Evolutionary conservation across 2,888 invertebrate genomes (phyloP), one percentile per base, ranked within the genome.

Genomic region (Thymelicus acteon): DNA sequence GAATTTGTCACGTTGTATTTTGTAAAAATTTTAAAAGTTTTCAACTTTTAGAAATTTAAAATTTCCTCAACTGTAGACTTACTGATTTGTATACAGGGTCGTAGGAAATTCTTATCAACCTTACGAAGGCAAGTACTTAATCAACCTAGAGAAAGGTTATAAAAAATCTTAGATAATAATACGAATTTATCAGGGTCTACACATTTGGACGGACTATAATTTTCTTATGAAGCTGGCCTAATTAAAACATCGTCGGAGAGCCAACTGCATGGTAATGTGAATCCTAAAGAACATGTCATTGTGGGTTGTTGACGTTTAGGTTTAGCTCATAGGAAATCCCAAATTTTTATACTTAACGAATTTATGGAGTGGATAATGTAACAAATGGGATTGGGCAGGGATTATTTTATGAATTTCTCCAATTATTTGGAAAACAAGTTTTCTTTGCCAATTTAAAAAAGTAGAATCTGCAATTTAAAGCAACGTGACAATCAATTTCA

Each of bases 1-100:
- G 40, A 15, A 60, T n/a, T 15, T 52, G 70, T 64, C 64, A 70
- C 70, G 70, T 64, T 70, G 52, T 64, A 70, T 64, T 70, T 64
- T 70, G 31, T 60, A 60, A 49, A 12, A 69, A 47, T 69, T 68
- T 62, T 58, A 63, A 64, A 64, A 58, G n/a, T 63, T 67, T 19
- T 63, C 48, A 10, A 69, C 63, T 54, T 48, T 24, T 61, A 69
- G 47, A 62, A 63, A 63, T 52, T 63, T 49, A 64, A 64, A 15
- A 7, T 64, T 70, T 64, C 58, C 62, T 24, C 48, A 49, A 63
- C 63, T 63, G 69, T 69, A 70, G 63, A 64, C 70, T 70, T 39
- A 58, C 48, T 57, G 12, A 40, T 31, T 64, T 70, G 63, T 64
- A 31, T 49, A 64, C 64, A 70, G 70, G 70, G 69, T 70, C 63